Evolutionary conservation across 1,140 invertebrate species (phyloP), one percentile per base, ranked within the genome.

Genomic region (Dendrolimus punctatus): DNA sequence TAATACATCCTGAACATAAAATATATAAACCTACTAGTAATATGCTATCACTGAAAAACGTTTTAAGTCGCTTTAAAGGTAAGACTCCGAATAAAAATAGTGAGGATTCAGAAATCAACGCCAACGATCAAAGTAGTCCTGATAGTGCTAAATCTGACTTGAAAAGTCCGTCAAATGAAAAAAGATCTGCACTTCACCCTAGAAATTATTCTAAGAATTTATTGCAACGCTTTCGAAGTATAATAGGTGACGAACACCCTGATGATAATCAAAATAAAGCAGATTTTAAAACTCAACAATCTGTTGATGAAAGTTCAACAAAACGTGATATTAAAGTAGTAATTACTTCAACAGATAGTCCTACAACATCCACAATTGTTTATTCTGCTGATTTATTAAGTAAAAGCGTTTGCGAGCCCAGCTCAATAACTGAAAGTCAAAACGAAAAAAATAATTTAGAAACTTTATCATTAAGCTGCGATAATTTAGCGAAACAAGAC

Each of bases 1-100:
- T 72, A 6, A 77, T 93, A 53, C 93, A 94, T 73, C 93, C 93
- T 0, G 92, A 94, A 68, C 92, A 94, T 65, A 93, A 92, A 78
- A 93, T 95, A 59, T 94, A 95, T 63, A 89, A 91, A 57, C 88
- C 91, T 1, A 89, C 74, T n/a, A 75, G 73, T 5, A 87, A 86
- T 53, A 78, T 87, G 39, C 60, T 87, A 5, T 87, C 87, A 1
- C 64, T 88, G 5, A 87, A 87, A 72, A 85, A 82, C 58, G 85
- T 88, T 40, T 58, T 88, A 36, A 87, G 78, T 54, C 70, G 77
- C 41, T 86, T 88, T 51, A 88, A 87, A 72, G 76, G 72, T 54
- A 76, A 72, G 41, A 80, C 68, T 37, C 76, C 74, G 0, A 76
- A 71, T 38, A 84, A 84, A 66, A 77, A 58, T 46, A 77, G 43